These are phyloP conservation scores for Emmelina monodactyla DNA, from an alignment of 2,888 invertebrate genomes.

Conservation along the genomic window DNA sequence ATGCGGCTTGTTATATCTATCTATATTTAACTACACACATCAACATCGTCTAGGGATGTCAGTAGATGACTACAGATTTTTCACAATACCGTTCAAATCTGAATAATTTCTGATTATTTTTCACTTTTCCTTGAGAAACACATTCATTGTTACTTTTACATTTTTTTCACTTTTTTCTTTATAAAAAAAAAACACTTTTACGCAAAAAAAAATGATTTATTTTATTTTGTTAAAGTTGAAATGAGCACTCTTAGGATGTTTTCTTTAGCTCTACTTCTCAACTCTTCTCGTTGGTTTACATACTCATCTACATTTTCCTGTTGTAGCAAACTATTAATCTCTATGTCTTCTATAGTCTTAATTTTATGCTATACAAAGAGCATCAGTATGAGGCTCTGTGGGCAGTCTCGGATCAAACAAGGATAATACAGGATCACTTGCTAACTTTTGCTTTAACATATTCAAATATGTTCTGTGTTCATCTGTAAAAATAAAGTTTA, in stretches of 20 bases:
- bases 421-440: conserved; percentile 9
- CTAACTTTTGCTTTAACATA: conserved; percentile 8
- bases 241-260: conserved; percentile 11
- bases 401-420: conserved; percentile 11
- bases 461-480: conserved; percentile 6
- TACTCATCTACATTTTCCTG: conserved; percentile 12
- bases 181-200: no score
- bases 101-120: no score
- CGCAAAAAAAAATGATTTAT: no score
- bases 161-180: no score
- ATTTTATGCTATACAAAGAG: conserved; percentile 13
- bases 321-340: conserved; percentile 13
- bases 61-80: no score
- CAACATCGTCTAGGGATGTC: no score
- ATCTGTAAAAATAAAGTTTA: conserved; percentile 8
- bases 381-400: conserved; percentile 18
- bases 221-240: conserved; percentile 11
- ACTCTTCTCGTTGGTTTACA: no score
- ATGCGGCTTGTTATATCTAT: no score
- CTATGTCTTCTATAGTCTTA: conserved; percentile 13
- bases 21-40: no score
- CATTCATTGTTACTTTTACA: no score
- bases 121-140: no score
- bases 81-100: no score
- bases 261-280: conserved; percentile 9